phyloP scores from a whole-genome alignment of 2,797 vertebrate species.

The Pristis pectinata region DNA sequence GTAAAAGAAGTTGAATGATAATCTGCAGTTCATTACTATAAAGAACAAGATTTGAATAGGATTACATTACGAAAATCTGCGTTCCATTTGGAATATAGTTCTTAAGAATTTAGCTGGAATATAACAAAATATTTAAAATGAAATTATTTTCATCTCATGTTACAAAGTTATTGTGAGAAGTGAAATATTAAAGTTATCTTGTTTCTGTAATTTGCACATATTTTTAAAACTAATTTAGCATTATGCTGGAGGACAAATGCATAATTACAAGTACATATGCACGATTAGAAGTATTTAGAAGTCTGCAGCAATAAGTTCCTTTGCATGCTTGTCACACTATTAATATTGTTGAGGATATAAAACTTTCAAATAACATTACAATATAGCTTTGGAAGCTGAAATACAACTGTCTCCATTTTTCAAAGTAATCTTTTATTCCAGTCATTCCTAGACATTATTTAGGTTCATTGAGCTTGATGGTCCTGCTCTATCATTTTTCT shows the following conservation, averaged over 20 bases:
- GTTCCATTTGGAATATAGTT: not conserved
- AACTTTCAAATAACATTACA: not conserved
- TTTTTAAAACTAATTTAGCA: not conserved
- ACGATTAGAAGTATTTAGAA: not conserved
- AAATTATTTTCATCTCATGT: too few relatives aligned
- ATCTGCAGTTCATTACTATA: not conserved
- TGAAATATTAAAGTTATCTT: not conserved
- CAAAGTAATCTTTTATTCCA: not conserved
- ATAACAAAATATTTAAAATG: not conserved
- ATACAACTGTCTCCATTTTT: not conserved
- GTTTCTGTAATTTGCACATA: too few relatives aligned
- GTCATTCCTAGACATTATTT: not conserved
- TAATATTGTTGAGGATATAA: not conserved
- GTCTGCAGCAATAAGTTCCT: not conserved
- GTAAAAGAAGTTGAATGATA: constrained; percentile 39
- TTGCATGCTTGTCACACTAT: not conserved
- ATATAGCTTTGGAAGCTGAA: not conserved
- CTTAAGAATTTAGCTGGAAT: not conserved
- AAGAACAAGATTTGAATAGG: not conserved
- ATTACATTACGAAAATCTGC: not conserved
- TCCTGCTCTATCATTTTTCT: not conserved
- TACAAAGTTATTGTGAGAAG: not conserved
- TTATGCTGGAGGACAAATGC: not conserved
- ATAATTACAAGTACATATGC: not conserved
- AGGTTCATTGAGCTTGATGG: not conserved